phyloP scores from a whole-genome alignment of 2,113 vertebrate species.

The Hylia prasina region DNA sequence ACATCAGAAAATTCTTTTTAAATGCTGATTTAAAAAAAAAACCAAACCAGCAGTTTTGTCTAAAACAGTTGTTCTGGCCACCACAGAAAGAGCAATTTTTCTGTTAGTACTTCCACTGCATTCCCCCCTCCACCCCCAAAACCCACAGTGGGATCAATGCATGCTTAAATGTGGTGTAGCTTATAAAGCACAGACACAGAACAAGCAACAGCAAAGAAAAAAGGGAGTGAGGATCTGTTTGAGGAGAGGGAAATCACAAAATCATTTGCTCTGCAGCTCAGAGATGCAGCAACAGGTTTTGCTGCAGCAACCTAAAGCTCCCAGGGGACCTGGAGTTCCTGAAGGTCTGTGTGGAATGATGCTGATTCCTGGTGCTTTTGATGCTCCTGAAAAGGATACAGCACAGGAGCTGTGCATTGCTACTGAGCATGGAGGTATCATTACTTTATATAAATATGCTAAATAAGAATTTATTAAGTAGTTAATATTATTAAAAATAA shows the following conservation, averaged over 20 bases:
- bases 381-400: not conserved
- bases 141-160: not conserved
- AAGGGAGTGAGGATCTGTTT: not conserved
- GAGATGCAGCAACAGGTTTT: not conserved
- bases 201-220: not conserved
- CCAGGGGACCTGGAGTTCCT: not conserved
- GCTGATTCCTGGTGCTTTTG: not conserved
- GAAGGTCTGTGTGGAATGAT: not conserved
- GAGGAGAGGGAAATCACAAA: not conserved
- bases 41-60: not conserved
- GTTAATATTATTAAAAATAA: not conserved
- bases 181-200: not conserved
- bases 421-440: rapidly evolving
- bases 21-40: not conserved
- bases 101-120: not conserved
- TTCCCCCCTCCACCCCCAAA: not conserved
- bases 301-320: not conserved
- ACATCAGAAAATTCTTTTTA: not conserved
- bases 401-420: not conserved
- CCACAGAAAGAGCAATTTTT: not conserved
- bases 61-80: not conserved
- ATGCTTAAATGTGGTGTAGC: not conserved
- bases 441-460: not conserved
- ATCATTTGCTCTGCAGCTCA: not conserved
- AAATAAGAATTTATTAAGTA: not conserved